Evolutionary conservation across 1,140 invertebrate genomes (phyloP), one percentile per base, ranked within the genome.

Genomic region (Radopholus similis): DNA sequence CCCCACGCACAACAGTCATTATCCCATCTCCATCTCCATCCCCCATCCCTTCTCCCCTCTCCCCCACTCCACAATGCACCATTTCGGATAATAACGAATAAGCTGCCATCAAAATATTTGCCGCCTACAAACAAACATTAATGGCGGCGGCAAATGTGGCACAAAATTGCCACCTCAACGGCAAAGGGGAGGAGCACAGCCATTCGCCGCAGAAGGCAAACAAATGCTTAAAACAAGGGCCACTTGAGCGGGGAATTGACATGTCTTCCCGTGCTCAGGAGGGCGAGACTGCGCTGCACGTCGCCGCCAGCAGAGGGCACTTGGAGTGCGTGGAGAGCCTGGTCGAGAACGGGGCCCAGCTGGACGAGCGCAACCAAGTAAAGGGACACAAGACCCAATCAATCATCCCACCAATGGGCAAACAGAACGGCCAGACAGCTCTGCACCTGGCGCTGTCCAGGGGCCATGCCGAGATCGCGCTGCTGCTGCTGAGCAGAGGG

Each of bases 401-500:
- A 42, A n/a, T 42, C 13, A 42, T 13, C 40, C 40, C 40, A n/a
- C 40, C 40, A 42, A 34, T 11, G 58, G n/a, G 21, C 4, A 13
- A 34, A 84, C 79, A 75, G 83, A 87, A 32, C 56, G 66, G 66
- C 68, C 84, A 86, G 77, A 86, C 87, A n/a, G 86, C 89, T 2
- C 78, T 90, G 28, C 88, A 89, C 80, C 78, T 88, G 71, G 87
- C 89, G 6, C 82, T 89, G 40, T 80, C 84, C 53, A 83, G 88
- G 71, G 85, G 86, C 66, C 87, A 89, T 72, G 82, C 83, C 6
- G 79, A 85, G 84, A 94, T 97, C 28, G 93, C 93, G 2, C 84
- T 92, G 35, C 86, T 95, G 57, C 85, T 98, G 34, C 84, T 97
- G 13, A 92, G 96, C 85, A 94, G 91, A n/a, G 94, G 93, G 63